A percentile compares a stretch with the other conserved stretches of the same genome.
phyloP scores from a whole-genome alignment of 2,888 invertebrate species.

The Clunio marinus region DNA sequence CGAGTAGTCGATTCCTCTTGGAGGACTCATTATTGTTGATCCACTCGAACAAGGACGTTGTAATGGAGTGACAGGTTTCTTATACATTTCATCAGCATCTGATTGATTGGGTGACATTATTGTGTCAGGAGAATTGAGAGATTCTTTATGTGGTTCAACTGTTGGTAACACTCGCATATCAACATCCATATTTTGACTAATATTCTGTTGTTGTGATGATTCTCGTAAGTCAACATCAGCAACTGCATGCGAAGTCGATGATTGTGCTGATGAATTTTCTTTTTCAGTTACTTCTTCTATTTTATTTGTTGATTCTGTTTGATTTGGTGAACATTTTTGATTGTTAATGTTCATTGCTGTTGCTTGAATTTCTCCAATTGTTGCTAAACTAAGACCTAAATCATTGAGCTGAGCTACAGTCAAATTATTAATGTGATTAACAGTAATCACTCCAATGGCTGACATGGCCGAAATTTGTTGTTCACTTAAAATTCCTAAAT shows the following conservation, averaged over 20 bases:
- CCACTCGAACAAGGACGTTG: not conserved
- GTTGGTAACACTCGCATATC: conserved; percentile 46
- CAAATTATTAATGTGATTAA: conserved; percentile 59
- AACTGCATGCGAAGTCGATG: conserved; percentile 46
- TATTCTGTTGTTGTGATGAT: not conserved
- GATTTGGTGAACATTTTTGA: conserved; percentile 1
- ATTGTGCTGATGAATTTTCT: not conserved
- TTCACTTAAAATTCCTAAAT: conserved; percentile 55
- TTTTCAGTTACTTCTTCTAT: not conserved
- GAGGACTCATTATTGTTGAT: conserved; percentile 19
- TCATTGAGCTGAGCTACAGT: conserved; percentile 59
- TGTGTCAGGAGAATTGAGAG: conserved; percentile 40
- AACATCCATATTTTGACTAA: conserved; percentile 42
- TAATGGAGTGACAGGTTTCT: not conserved
- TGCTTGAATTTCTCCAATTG: conserved; percentile 60
- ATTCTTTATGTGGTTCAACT: conserved; percentile 39
- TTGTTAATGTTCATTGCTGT: conserved; percentile 60
- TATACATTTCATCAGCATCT: conserved; percentile 25
- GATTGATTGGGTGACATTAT: conserved; percentile 37
- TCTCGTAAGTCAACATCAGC: conserved; percentile 40
- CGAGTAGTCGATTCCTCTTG: conserved; percentile 47
- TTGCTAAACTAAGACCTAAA: conserved; percentile 58
- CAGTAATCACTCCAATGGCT: conserved; percentile 58
- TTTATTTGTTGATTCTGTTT: conserved; percentile 52
- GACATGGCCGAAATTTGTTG: conserved; percentile 59